Evolutionary conservation across 2,113 vertebrate genomes (phyloP), one percentile per base, ranked within the genome.

Genomic region (Speoplatyrhinus poulsoni): DNA sequence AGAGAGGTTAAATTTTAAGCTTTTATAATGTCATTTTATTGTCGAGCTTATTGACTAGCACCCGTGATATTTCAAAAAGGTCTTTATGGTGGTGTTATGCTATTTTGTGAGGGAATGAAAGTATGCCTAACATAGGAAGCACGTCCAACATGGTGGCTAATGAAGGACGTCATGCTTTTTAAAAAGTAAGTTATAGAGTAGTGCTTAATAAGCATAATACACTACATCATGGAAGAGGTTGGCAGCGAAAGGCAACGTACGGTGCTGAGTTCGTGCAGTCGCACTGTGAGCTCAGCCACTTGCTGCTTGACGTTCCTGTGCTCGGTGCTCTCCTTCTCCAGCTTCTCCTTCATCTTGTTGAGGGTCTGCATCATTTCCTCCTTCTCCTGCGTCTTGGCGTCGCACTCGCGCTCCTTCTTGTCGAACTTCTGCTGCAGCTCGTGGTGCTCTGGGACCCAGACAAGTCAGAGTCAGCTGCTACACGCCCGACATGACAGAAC

Each of bases 301-400:
- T 98, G 97, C 89, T 98, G 96, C 80, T 99, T 99, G 83, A 96
- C 97, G 67, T 94, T 93, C 85, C 95, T 97, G 85, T 98, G 95
- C 89, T 99, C 98, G 0, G 80, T 93, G 16, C 92, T 94, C 86
- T 99, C 98, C 79, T 95, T 98, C 72, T 99, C 97, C 72, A 99
- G 94, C 76, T 99, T 99, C 87, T 99, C 98, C 87, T 99, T 99
- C 98, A 99, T 99, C 90, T 98, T 98, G 87, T 97, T 99, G 80
- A 99, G 93, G 0, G 98, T 98, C 90, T 97, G 95, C 98, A 99
- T 98, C 97, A 99, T 99, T 83, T 99, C 97, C 13, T 99, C 98
- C 75, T 99, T 99, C 92, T 99, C 98, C 82, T 98, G 97, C 10
- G 96, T 94, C 92, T 99, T 99, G 79, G 95, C 97, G 0, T 99